Conservation (phyloP, 2,888 invertebrate species). For the Drosophila recens region DNA sequence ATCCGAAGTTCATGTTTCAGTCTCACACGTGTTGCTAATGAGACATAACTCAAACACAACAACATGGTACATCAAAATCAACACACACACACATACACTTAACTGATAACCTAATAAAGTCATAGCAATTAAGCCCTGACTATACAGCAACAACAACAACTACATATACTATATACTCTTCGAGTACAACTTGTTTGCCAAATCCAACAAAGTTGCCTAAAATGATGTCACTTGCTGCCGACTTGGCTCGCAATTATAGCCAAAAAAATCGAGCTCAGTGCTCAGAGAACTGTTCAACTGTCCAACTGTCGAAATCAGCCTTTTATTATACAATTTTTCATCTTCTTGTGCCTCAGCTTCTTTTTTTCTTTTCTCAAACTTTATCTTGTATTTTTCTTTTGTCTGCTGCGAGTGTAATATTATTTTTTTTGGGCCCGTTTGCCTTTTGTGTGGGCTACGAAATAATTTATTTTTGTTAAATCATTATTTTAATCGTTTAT, state of each 20-base stretch:
- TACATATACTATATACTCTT: constrained; percentile 21
- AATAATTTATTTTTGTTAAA: constrained; percentile 54
- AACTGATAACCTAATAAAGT: constrained; percentile 79
- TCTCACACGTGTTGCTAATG: constrained; percentile 76
- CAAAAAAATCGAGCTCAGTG: constrained; percentile 47
- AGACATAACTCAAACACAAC: constrained; percentile 70
- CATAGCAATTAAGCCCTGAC: constrained; percentile 73
- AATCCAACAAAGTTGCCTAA: constrained; percentile 66
- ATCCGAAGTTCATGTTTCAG: constrained; percentile 46
- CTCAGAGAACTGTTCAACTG: constrained; percentile 42
- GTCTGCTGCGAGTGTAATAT: constrained; percentile 34
- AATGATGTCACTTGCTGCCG: constrained; percentile 75
- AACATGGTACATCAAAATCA: constrained; percentile 52
- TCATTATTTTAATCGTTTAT: constrained; percentile 82
- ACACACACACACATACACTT: constrained; percentile 39
- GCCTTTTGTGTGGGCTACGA: constrained; percentile 61
- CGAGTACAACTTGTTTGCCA: constrained; percentile 73
- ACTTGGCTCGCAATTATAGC: constrained; percentile 70
- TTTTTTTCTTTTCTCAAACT: constrained; percentile 26
- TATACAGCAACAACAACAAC: constrained; percentile 40
- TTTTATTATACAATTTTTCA: constrained; percentile 63
- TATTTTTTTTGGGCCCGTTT: constrained; percentile 42
- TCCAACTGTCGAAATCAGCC: constrained; percentile 43
- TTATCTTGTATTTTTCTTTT: constrained; percentile 42
- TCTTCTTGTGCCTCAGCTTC: constrained; percentile 19